Evolutionary conservation across 2,888 invertebrate genomes (phyloP).

Genomic region (Scelioninae gen. 2): DNA sequence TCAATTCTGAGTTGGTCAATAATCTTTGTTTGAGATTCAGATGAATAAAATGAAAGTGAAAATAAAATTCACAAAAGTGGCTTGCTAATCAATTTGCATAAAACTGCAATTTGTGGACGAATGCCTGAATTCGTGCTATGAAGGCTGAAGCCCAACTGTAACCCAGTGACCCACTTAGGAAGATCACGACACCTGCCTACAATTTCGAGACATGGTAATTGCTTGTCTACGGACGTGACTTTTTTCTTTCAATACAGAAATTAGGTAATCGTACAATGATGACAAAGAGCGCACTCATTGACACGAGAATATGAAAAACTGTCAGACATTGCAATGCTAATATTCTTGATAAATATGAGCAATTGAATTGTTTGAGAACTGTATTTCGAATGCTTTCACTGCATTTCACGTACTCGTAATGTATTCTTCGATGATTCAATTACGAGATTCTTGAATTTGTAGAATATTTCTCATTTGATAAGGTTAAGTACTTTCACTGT

Average conservation of each 20-base stretch:
- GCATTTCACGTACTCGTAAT: conserved; percentile 2
- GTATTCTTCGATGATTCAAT: conserved; percentile 30
- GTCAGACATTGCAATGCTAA: no score
- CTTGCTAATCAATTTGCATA: conserved; percentile 12
- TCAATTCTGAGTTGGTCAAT: no score
- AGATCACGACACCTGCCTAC: conserved; percentile 12
- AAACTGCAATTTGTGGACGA: conserved; percentile 20
- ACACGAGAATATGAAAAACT: no score
- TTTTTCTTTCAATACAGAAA: conserved; percentile 5
- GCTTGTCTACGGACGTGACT: background rate
- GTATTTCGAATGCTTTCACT: conserved; percentile 22
- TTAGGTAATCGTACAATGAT: conserved; percentile 19
- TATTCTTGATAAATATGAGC: conserved; percentile 1
- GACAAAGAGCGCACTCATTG: conserved; percentile 4
- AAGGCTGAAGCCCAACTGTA: conserved; percentile 13
- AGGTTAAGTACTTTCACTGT: conserved; percentile 26
- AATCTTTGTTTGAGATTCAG: no score
- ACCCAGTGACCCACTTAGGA: conserved; percentile 59
- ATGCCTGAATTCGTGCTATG: conserved; percentile 18
- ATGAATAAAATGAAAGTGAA: background rate
- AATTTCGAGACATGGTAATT: conserved; percentile 19
- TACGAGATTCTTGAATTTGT: conserved; percentile 18
- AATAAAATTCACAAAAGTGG: background rate
- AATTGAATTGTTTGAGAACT: conserved; percentile 1
- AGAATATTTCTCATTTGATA: conserved; percentile 1